A percentile compares a stretch with the other conserved stretches of the same genome.
phyloP scores from a whole-genome alignment of 2,113 vertebrate genomes.

The Onychostoma macrolepis region DNA sequence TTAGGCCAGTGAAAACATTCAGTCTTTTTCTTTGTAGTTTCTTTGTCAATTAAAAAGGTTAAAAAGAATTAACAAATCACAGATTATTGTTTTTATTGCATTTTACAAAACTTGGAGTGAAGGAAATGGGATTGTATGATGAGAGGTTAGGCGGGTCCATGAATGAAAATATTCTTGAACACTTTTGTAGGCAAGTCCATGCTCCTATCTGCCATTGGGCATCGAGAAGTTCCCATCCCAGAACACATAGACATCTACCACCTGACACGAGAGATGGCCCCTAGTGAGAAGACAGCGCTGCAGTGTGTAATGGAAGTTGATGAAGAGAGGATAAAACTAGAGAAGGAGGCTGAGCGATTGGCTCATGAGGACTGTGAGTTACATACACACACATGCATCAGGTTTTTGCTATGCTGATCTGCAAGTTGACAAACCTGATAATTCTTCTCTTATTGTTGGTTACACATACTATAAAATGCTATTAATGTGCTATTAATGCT shows the following conservation, averaged over 20 bases:
- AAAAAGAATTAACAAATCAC: too few relatives aligned
- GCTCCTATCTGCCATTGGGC: conserved; percentile 92
- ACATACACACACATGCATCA: background rate
- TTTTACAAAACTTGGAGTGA: too few relatives aligned
- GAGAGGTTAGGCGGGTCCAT: background rate
- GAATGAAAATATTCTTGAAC: background rate
- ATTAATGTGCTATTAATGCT: background rate
- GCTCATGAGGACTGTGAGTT: conserved; percentile 91
- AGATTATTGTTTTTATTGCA: too few relatives aligned
- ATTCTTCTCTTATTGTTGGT: background rate
- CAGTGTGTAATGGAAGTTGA: conserved; percentile 98
- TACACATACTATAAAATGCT: background rate
- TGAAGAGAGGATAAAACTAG: conserved; percentile 89
- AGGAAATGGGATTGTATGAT: too few relatives aligned
- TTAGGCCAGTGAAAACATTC: background rate
- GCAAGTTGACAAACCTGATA: background rate
- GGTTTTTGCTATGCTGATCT: background rate
- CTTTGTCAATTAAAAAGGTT: background rate
- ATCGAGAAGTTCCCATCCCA: conserved; percentile 93
- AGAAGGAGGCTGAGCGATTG: conserved; percentile 91
- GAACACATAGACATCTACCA: conserved; percentile 99
- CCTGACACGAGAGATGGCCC: conserved; percentile 94
- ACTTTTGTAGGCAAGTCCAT: conserved; percentile 89
- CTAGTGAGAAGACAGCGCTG: conserved; percentile 92
- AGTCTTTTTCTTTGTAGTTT: too few relatives aligned